These are phyloP conservation scores for Ochropleura leucogaster DNA, from an alignment of 2,888 invertebrate species.

Conservation along the genomic window DNA sequence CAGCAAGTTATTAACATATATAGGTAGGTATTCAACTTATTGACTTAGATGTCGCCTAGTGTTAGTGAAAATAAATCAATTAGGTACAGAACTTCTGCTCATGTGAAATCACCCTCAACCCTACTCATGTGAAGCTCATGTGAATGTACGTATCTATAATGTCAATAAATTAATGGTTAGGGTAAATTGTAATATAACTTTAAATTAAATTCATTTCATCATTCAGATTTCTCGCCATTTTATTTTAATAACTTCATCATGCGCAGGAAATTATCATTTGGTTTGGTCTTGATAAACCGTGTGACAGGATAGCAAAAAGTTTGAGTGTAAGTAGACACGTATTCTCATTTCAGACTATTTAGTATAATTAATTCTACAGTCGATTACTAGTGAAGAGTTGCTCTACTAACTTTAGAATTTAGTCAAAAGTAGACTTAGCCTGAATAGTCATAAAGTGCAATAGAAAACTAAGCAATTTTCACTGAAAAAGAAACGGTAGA, in stretches of 20 bases:
- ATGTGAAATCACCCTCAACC: too few species aligned
- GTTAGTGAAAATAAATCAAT: not conserved
- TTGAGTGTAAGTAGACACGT: not conserved
- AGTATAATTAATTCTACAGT: not conserved
- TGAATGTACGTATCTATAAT: not conserved
- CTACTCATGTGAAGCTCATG: too few species aligned
- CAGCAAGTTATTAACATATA: not conserved
- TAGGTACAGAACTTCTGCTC: too few species aligned
- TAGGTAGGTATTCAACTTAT: not conserved
- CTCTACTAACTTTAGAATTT: not conserved
- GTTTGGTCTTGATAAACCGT: conserved; percentile 11
- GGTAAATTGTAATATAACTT: not conserved
- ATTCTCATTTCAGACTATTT: not conserved
- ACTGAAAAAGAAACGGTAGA: not conserved
- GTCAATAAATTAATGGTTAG: not conserved
- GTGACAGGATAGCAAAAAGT: not conserved
- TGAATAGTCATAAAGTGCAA: not conserved
- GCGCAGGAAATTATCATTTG: conserved; percentile 23
- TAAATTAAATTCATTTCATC: not conserved
- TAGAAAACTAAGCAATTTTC: not conserved
- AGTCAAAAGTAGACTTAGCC: not conserved
- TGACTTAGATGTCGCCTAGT: not conserved
- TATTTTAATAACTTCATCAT: conserved; percentile 14
- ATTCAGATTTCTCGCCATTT: not conserved
- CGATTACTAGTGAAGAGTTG: not conserved